Conservation (phyloP, 2,113 vertebrate species). For the Leptocoma aspasia region DNA sequence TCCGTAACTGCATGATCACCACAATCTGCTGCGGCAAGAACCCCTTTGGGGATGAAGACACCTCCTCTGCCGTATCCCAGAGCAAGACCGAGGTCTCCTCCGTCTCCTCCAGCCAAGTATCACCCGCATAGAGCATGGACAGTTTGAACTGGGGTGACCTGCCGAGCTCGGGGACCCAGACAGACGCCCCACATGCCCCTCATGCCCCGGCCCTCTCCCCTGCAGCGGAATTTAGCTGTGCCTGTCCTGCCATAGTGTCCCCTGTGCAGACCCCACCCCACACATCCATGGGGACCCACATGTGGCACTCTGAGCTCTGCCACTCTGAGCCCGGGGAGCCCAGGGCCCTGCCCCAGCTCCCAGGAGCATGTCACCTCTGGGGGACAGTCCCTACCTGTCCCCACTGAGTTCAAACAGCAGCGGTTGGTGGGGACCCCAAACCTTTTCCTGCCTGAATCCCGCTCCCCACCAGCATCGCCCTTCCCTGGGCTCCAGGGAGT, state of each 20-base stretch:
- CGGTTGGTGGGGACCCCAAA: background rate
- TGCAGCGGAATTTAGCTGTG: background rate
- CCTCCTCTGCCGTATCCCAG: constrained; percentile 69
- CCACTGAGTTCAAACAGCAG: rapidly evolving
- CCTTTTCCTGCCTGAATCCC: rapidly evolving
- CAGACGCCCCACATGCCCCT: background rate
- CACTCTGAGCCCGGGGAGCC: background rate
- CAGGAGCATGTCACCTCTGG: background rate
- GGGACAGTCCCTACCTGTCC: background rate
- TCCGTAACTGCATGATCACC: constrained; percentile 83
- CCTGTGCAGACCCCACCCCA: background rate
- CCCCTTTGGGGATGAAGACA: constrained; percentile 75
- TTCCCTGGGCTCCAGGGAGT: background rate
- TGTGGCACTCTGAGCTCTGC: background rate
- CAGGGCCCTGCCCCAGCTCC: background rate
- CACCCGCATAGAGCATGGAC: constrained; percentile 65
- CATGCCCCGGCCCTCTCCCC: background rate
- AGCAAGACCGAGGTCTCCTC: constrained; percentile 85
- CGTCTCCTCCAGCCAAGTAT: constrained; percentile 73
- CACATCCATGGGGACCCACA: background rate
- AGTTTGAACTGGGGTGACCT: constrained; percentile 17
- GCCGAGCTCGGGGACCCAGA: background rate
- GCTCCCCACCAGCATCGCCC: background rate
- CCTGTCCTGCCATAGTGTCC: background rate
- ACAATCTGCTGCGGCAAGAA: constrained; percentile 81